Evolutionary conservation across 2,797 vertebrate species (phyloP).

Genomic region (Clamator glandarius): DNA sequence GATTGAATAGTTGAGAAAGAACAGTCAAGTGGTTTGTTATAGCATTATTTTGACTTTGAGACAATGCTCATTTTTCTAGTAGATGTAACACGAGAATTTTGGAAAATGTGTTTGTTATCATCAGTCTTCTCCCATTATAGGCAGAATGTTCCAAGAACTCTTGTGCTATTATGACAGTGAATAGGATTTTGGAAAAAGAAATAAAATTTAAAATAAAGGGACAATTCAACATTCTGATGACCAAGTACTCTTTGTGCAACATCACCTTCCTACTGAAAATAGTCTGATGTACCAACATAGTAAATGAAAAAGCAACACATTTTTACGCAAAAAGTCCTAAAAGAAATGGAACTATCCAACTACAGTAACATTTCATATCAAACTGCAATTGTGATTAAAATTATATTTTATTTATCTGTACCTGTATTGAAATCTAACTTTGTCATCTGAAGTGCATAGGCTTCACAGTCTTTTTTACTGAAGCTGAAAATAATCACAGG

Average conservation of each 20-base stretch:
- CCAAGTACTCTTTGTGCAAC: not conserved
- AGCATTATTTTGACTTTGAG: not conserved
- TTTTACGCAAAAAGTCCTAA: not conserved
- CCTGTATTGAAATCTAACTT: conserved; percentile 98
- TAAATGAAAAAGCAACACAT: not conserved
- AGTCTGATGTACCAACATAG: not conserved
- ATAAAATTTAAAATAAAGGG: not conserved
- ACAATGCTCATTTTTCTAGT: not conserved
- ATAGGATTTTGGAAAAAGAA: not conserved
- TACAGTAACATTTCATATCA: not conserved
- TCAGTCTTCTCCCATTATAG: not conserved
- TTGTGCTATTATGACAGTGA: not conserved
- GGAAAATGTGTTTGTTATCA: not conserved
- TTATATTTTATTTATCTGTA: conserved; percentile 37
- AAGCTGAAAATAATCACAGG: conserved; percentile 99
- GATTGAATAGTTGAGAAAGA: not conserved
- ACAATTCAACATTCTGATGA: not conserved
- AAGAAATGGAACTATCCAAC: not conserved
- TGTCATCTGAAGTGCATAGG: conserved; percentile 95
- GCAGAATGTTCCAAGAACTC: not conserved
- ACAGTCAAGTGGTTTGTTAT: not conserved
- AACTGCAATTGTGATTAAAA: not conserved
- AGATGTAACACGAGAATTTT: not conserved
- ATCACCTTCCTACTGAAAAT: not conserved
- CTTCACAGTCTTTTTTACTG: conserved; percentile 99